Evolutionary conservation across 2,797 vertebrate species (phyloP).

Genomic region (Echiichthys vipera): DNA sequence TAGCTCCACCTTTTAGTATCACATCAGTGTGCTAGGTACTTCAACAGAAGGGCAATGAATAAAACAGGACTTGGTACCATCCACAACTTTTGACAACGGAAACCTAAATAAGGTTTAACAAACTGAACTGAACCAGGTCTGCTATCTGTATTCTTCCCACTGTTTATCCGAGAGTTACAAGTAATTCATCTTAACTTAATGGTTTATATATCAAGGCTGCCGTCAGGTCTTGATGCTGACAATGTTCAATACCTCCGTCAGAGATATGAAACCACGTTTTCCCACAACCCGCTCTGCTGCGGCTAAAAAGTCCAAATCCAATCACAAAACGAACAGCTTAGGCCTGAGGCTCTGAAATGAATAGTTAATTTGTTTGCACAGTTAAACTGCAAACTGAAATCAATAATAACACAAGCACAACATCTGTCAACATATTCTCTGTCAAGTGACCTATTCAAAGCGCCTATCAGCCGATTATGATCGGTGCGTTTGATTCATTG

Average conservation of each 20-base stretch:
- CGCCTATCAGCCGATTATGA: slow-evolving; percentile 5
- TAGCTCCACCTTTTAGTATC: too few species aligned
- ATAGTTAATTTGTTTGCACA: slow-evolving; percentile 5
- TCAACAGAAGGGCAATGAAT: too few species aligned
- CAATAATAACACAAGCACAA: not conserved
- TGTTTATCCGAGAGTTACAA: not conserved
- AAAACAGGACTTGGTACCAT: too few species aligned
- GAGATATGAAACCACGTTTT: slow-evolving; percentile 5
- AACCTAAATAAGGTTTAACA: too few species aligned
- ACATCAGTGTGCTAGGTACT: too few species aligned
- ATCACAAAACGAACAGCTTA: not conserved
- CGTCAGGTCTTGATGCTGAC: not conserved
- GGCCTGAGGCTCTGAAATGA: not conserved
- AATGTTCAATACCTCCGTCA: not conserved
- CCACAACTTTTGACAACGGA: too few species aligned
- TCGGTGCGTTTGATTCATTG: not conserved
- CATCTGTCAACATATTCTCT: not conserved
- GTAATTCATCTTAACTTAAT: not conserved
- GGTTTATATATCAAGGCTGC: not conserved
- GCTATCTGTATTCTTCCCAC: not conserved
- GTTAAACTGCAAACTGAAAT: slow-evolving; percentile 6
- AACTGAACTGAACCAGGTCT: too few species aligned
- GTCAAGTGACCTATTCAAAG: slow-evolving; percentile 15
- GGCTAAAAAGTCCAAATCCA: slow-evolving; percentile 1
- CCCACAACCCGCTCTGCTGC: not conserved